Conservation (phyloP, 2,888 invertebrate genomes). For the Phoronis australis region DNA sequence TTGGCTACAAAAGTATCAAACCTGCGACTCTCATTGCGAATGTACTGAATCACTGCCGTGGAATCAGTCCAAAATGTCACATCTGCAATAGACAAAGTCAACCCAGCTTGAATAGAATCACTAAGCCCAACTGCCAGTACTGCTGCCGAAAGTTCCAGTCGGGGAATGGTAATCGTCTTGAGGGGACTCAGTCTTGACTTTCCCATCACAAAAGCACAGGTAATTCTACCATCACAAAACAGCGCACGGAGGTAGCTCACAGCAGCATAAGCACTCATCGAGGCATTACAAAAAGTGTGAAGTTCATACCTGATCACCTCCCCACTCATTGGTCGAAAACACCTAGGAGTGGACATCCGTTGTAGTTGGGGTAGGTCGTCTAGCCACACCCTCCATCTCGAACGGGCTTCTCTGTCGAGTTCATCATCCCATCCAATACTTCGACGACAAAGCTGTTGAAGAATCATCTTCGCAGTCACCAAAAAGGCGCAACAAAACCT, state of each 20-base stretch:
- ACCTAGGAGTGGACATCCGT: not conserved
- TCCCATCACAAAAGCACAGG: conserved; percentile 4
- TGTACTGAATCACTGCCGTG: conserved; percentile 1
- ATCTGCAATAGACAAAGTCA: not conserved
- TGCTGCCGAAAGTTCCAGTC: conserved; percentile 5
- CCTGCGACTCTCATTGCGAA: conserved; percentile 2
- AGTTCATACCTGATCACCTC: not conserved
- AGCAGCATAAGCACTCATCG: not conserved
- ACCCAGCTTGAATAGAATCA: not conserved
- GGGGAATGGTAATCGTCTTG: conserved; percentile 1
- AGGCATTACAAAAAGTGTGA: conserved; percentile 6
- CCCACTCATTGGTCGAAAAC: not conserved
- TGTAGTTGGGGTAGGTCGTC: not conserved
- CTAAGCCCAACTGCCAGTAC: conserved; percentile 1
- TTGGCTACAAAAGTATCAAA: conserved; percentile 7
- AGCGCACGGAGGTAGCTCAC: conserved; percentile 2
- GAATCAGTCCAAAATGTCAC: conserved; percentile 6
- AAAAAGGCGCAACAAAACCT: not conserved
- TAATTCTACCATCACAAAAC: not conserved
- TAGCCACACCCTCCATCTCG: not conserved
- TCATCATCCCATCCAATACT: not conserved
- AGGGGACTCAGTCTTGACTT: conserved; percentile 4
- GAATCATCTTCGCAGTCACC: not conserved
- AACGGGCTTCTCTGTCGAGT: not conserved
- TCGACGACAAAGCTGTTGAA: not conserved